phyloP scores from a whole-genome alignment of 1,140 invertebrate genomes.

The Aphis gossypii region DNA sequence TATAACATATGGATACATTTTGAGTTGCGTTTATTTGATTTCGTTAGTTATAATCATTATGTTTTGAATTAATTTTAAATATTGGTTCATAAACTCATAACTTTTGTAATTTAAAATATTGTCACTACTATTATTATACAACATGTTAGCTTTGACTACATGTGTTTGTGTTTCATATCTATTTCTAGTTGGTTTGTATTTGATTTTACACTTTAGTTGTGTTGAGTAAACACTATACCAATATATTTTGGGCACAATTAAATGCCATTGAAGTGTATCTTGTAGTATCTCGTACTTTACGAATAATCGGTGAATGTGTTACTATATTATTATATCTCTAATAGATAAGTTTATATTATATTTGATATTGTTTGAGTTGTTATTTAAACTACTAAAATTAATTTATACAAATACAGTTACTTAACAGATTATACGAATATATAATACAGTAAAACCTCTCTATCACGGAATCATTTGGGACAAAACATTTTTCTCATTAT shows the following conservation, averaged over 20 bases:
- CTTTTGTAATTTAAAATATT: background rate
- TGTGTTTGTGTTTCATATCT: slow-evolving; percentile 14
- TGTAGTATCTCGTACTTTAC: background rate
- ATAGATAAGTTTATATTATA: background rate
- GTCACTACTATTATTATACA: background rate
- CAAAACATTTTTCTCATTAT: no score
- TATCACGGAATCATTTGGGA: no score
- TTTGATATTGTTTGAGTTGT: background rate
- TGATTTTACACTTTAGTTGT: background rate
- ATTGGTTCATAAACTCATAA: background rate
- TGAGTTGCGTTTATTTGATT: background rate
- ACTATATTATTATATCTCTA: background rate
- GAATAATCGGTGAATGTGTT: no score
- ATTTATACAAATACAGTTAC: background rate
- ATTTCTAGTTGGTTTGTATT: slow-evolving; percentile 28
- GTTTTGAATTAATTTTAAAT: no score
- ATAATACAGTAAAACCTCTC: background rate
- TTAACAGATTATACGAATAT: background rate
- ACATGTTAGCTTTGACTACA: background rate
- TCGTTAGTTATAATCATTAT: background rate
- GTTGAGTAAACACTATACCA: background rate
- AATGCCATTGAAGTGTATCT: background rate
- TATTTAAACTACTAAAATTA: background rate
- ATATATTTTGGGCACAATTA: slow-evolving; percentile 26
- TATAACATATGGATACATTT: background rate